Percentiles rank a stretch among this genome's conserved stretches.
Evolutionary conservation across 2,113 vertebrate genomes (phyloP).

Genomic region (Lycaon pictus): DNA sequence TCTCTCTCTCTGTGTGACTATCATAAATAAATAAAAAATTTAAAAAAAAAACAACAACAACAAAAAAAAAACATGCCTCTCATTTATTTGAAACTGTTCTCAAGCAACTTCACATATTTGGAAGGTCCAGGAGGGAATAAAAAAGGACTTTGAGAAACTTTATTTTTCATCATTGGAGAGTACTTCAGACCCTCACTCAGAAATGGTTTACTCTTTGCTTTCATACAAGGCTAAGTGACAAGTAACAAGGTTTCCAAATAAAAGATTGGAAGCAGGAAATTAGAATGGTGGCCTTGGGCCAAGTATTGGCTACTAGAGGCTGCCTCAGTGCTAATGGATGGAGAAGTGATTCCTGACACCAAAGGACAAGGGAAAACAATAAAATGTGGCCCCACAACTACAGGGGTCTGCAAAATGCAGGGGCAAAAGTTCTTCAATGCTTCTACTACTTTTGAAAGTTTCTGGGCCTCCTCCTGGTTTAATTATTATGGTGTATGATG

Average conservation of each 20-base stretch:
- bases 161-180: neutral
- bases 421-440: neutral
- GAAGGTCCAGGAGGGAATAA: neutral
- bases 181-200: neutral
- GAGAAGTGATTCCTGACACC: slow-evolving; percentile 11
- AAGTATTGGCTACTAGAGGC: neutral
- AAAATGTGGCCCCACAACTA: neutral
- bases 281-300: neutral
- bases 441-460: slow-evolving; percentile 48
- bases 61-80: neutral
- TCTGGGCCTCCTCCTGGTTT: neutral
- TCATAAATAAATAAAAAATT: too few species aligned
- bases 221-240: neutral
- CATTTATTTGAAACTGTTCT: slow-evolving; percentile 42
- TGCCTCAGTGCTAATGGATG: neutral
- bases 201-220: slow-evolving; percentile 29
- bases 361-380: neutral
- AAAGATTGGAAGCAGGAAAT: slow-evolving; percentile 10
- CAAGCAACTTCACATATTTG: neutral
- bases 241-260: neutral
- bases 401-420: neutral
- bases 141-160: slow-evolving; percentile 23
- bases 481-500: neutral
- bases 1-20: too few species aligned
- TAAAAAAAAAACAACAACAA: too few species aligned